Evolutionary conservation across 2,797 vertebrate species (phyloP).

Genomic region (Parauchenoglanis ngamensis): DNA sequence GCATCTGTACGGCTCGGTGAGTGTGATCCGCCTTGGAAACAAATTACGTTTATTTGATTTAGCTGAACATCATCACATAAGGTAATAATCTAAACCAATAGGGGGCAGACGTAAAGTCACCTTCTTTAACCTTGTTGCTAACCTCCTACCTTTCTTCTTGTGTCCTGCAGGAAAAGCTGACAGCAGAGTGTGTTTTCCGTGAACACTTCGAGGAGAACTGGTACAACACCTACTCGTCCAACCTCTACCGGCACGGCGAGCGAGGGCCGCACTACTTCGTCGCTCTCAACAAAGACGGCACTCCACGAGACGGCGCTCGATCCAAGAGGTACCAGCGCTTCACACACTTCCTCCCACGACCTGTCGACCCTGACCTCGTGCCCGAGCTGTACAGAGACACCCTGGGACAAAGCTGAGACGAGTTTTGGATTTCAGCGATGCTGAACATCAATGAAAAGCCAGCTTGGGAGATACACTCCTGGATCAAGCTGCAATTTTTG

Average conservation of each 20-base stretch:
- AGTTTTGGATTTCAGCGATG: neutral
- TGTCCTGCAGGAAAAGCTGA: slow-evolving; percentile 87
- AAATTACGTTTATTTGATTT: neutral
- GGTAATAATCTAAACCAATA: neutral
- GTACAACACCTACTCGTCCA: slow-evolving; percentile 99
- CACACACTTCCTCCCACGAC: slow-evolving; percentile 97
- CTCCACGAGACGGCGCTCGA: slow-evolving; percentile 89
- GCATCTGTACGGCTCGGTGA: slow-evolving; percentile 94
- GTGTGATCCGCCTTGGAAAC: slow-evolving; percentile 59
- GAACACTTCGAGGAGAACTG: slow-evolving; percentile 99
- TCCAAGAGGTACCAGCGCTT: slow-evolving; percentile 97
- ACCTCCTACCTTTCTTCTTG: neutral
- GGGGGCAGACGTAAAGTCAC: neutral
- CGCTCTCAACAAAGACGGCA: slow-evolving; percentile 96
- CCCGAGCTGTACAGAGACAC: slow-evolving; percentile 97
- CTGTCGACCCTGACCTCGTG: slow-evolving; percentile 94
- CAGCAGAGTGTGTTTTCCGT: slow-evolving; percentile 92
- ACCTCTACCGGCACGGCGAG: slow-evolving; percentile 93
- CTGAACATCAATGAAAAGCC: neutral
- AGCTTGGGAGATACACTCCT: neutral
- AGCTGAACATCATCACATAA: neutral
- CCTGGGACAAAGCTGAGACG: slow-evolving; percentile 92
- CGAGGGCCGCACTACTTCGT: slow-evolving; percentile 93
- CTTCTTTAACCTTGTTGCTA: neutral
- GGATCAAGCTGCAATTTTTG: neutral